Evolutionary conservation across 2,888 invertebrate genomes (phyloP).

Genomic region (Kryphioiulus occultus): DNA sequence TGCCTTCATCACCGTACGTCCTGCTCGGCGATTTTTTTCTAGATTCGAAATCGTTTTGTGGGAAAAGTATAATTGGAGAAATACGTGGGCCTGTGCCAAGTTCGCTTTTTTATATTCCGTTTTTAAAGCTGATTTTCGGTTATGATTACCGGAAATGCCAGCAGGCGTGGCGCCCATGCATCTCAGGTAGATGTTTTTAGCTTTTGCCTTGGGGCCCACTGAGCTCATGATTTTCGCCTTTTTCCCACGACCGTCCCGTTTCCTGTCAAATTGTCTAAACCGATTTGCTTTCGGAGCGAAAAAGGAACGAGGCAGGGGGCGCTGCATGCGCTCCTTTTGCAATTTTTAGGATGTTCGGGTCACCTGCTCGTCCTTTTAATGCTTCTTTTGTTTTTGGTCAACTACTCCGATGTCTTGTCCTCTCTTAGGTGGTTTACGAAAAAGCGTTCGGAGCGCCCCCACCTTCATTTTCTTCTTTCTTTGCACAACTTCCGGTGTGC

Average conservation of each 20-base stretch:
- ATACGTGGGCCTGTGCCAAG: background rate
- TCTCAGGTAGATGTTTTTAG: background rate
- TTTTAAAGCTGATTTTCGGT: background rate
- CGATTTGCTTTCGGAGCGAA: background rate
- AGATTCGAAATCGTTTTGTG: background rate
- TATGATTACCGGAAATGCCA: background rate
- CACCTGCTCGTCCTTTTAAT: background rate
- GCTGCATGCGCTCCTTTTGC: background rate
- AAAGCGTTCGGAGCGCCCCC: background rate
- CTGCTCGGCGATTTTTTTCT: background rate
- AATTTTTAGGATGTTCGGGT: background rate
- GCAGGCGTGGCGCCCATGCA: background rate
- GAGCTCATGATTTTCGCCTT: background rate
- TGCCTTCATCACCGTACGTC: background rate
- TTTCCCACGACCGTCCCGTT: background rate
- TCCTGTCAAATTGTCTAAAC: background rate
- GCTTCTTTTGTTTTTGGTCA: background rate
- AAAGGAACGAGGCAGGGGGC: background rate
- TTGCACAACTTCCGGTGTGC: background rate
- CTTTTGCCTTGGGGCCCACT: background rate
- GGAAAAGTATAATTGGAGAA: background rate
- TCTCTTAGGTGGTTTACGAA: background rate
- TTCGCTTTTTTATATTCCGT: background rate
- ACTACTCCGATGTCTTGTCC: background rate
- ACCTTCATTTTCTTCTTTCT: background rate